Evolutionary conservation across 2,113 vertebrate species (phyloP).

Genomic region (Turnix velox): DNA sequence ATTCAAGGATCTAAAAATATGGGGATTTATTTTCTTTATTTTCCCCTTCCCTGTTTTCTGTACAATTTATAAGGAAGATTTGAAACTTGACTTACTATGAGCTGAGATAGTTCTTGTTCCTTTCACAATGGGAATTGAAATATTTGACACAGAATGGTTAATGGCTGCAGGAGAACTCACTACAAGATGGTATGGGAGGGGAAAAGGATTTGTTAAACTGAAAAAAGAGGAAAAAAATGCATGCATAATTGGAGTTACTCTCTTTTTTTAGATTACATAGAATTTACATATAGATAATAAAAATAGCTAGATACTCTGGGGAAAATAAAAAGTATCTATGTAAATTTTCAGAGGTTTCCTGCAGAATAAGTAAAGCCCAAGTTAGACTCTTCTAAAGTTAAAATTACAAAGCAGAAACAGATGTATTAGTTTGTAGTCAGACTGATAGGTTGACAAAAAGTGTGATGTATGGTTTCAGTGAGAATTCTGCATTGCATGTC

Average conservation of each 20-base stretch:
- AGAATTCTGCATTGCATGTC: neutral
- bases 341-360: neutral
- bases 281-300: neutral
- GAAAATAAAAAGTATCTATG: neutral
- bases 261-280: neutral
- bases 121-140: neutral
- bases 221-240: neutral
- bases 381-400: neutral
- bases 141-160: neutral
- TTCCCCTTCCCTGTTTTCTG: neutral
- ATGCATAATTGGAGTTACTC: neutral
- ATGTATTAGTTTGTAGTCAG: neutral
- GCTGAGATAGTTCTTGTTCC: neutral
- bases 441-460: neutral
- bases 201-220: neutral
- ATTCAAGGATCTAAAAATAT: neutral
- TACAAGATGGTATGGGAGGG: neutral
- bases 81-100: neutral
- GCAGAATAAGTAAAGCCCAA: neutral
- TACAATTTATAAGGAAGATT: fast-evolving
- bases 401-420: neutral
- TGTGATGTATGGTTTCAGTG: neutral
- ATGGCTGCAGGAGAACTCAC: neutral
- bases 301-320: neutral
- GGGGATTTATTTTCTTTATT: neutral